Evolutionary conservation across 1,140 invertebrate species (phyloP).

Genomic region (Meloidogyne chitwoodi): DNA sequence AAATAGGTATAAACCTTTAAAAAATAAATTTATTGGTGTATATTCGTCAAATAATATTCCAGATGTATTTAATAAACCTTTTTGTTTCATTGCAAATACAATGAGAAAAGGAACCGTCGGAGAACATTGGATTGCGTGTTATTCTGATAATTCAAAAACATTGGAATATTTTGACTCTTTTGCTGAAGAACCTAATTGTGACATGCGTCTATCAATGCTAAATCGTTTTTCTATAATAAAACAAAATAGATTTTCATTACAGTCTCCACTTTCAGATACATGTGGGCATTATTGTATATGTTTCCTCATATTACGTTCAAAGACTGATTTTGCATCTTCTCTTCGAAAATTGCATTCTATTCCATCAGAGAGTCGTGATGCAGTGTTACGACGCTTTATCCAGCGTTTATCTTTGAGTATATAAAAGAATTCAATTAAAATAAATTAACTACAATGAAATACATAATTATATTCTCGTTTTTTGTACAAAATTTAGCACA

Average conservation of each 20-base stretch:
- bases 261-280: background rate
- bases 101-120: background rate
- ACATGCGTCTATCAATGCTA: background rate
- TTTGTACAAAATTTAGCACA: too few species aligned
- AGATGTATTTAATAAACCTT: too few species aligned
- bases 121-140: conserved; percentile 5
- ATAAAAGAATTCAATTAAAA: too few species aligned
- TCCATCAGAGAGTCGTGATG: too few species aligned
- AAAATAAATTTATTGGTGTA: conserved; percentile 14
- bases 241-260: background rate
- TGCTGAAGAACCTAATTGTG: background rate
- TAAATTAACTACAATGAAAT: too few species aligned
- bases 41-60: conserved; percentile 21
- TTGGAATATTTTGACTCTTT: conserved; percentile 22
- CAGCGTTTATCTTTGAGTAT: too few species aligned
- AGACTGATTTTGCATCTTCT: too few species aligned
- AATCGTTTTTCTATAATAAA: background rate
- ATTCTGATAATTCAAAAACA: background rate
- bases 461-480: too few species aligned
- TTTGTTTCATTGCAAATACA: conserved; percentile 16
- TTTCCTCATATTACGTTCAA: background rate
- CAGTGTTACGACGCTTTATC: too few species aligned
- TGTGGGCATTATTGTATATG: conserved; percentile 17
- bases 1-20: background rate
- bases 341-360: too few species aligned